Percentiles rank a stretch among this genome's conserved stretches.
Evolutionary conservation across 2,113 vertebrate species (phyloP).

Genomic region (Athene cunicularia): DNA sequence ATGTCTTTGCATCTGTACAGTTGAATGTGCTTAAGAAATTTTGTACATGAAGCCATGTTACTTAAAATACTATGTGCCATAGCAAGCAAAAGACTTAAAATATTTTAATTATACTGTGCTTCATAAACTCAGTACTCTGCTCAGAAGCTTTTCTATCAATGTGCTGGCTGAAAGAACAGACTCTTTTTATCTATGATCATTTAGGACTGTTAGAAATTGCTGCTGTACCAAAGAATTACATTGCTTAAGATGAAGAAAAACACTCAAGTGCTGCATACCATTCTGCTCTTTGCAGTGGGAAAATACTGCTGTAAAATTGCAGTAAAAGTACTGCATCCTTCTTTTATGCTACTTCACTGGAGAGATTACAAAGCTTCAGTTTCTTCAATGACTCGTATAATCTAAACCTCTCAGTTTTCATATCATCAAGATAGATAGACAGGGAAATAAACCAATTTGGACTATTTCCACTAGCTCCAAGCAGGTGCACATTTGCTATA

Average conservation of each 20-base stretch:
- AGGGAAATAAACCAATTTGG: conserved; percentile 5
- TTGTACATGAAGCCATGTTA: background rate
- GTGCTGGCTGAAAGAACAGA: background rate
- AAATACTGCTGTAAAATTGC: background rate
- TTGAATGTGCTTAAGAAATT: background rate
- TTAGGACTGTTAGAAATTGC: background rate
- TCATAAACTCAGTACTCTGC: background rate
- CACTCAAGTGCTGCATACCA: background rate
- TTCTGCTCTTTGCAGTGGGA: background rate
- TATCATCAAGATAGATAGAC: background rate
- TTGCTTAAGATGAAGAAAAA: conserved; percentile 10
- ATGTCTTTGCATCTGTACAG: background rate
- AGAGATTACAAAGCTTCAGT: background rate
- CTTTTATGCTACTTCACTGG: background rate
- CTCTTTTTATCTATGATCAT: background rate
- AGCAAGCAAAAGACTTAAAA: background rate
- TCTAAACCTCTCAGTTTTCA: background rate
- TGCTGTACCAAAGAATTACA: background rate
- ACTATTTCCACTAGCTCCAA: background rate
- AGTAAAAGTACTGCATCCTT: background rate
- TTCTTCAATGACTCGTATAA: background rate
- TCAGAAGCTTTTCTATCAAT: background rate
- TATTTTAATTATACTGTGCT: background rate
- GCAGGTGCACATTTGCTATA: conserved; percentile 25
- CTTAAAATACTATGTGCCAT: background rate